A percentile compares a stretch with the other conserved stretches of the same genome.
These are phyloP conservation scores for Diarsia mendica DNA, from an alignment of 2,888 invertebrate genomes.

Conservation along the genomic window DNA sequence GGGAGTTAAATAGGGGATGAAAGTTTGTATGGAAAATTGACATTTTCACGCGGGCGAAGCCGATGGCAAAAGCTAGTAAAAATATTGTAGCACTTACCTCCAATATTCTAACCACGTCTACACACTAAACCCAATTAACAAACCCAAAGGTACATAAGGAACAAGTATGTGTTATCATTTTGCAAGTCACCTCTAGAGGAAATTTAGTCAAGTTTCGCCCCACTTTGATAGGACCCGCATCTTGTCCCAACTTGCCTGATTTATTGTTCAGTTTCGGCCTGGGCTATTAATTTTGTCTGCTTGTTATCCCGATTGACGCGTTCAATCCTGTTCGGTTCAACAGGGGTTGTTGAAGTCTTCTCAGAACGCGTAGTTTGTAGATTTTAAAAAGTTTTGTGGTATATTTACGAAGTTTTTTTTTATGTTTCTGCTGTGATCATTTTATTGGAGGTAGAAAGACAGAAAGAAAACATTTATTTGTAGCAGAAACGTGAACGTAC, in stretches of 20 bases:
- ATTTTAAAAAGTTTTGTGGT: not conserved
- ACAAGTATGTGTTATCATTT: conserved; percentile 60
- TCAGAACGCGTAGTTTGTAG: not conserved
- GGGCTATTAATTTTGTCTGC: conserved; percentile 63
- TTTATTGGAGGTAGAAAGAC: too few species aligned
- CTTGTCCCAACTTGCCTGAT: conserved; percentile 60
- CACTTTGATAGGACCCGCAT: conserved; percentile 65
- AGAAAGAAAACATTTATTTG: too few species aligned
- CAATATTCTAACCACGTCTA: not conserved
- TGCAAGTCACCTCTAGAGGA: conserved; percentile 60
- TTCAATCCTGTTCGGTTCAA: conserved; percentile 15
- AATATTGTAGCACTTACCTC: not conserved
- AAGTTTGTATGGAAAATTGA: too few species aligned
- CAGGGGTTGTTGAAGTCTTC: conserved; percentile 22
- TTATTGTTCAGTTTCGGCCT: conserved; percentile 56
- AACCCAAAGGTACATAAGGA: conserved; percentile 34
- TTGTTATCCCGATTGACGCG: conserved; percentile 57
- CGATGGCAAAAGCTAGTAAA: not conserved
- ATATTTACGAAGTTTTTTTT: too few species aligned
- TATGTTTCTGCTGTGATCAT: not conserved
- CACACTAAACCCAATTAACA: conserved; percentile 26
- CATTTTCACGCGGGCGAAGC: too few species aligned
- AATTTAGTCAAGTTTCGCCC: conserved; percentile 52
- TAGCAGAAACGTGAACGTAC: too few species aligned
- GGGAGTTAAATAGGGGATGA: too few species aligned